Percentiles rank a stretch among this genome's conserved stretches.
phyloP scores from a whole-genome alignment of 2,113 vertebrate species.

The Xiphorhynchus elegans region DNA sequence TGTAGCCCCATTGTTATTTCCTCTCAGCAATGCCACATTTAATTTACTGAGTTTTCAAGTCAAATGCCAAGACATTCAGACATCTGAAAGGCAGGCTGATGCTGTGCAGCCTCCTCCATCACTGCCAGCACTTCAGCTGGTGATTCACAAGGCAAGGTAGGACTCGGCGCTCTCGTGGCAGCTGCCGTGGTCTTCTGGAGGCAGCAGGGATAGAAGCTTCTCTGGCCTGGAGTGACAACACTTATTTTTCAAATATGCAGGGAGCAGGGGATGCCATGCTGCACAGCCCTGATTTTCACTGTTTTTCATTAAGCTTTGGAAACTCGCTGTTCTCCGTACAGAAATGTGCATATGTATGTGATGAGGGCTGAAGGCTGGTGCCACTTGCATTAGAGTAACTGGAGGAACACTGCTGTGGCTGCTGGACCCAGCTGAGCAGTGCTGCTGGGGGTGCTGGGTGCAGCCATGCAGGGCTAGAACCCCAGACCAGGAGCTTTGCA shows the following conservation, averaged over 20 bases:
- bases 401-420: accelerated
- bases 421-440: background rate
- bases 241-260: background rate
- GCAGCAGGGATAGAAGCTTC: background rate
- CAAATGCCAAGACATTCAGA: constrained; percentile 50
- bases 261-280: background rate
- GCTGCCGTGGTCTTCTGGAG: background rate
- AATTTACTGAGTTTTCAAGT: constrained; percentile 56
- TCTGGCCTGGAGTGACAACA: background rate
- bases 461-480: background rate
- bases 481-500: background rate
- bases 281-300: background rate
- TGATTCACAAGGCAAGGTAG: constrained; percentile 21
- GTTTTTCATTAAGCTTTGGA: constrained; percentile 18
- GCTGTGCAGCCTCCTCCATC: constrained; percentile 8
- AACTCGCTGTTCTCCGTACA: background rate
- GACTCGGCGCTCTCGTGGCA: background rate
- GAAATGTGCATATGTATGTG: accelerated
- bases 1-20: constrained; percentile 34
- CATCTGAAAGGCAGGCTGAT: constrained; percentile 4
- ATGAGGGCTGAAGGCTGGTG: background rate
- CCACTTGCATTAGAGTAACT: background rate
- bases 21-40: constrained; percentile 54
- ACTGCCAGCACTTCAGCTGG: background rate
- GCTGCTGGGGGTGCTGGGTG: background rate